These are phyloP conservation scores for Sanderia malayensis DNA, from an alignment of 30 jellyfish, hydroid and myxozoan genomes.

Conservation along the genomic window DNA sequence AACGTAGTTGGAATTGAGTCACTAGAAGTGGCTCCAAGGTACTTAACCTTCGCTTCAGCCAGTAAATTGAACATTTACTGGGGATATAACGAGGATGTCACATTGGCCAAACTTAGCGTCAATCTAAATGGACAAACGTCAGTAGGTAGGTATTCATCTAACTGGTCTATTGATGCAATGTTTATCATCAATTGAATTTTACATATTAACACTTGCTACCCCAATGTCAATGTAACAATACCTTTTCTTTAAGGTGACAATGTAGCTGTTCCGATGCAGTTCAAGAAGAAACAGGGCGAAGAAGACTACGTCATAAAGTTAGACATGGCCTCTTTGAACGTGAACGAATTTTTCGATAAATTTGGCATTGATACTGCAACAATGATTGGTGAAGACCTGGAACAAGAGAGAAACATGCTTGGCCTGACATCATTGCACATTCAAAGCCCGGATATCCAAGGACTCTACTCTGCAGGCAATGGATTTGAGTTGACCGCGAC, in stretches of 20 bases:
- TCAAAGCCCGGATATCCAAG: constrained; percentile 17
- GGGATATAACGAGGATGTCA: constrained; percentile 1
- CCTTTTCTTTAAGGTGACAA: constrained; percentile 14
- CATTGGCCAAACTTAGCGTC: constrained; percentile 13
- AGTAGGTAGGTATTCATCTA: too few species aligned
- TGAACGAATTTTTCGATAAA: constrained; percentile 3
- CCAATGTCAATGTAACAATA: too few species aligned
- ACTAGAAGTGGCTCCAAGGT: constrained; percentile 26
- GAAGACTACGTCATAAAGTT: constrained; percentile 10
- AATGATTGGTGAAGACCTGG: constrained; percentile 7
- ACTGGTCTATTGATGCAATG: background rate
- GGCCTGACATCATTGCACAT: constrained; percentile 11
- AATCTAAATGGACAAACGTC: constrained; percentile 33
- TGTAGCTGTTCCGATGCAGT: constrained; percentile 5
- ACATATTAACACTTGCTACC: background rate
- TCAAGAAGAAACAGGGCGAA: constrained; percentile 8
- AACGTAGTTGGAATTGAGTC: constrained; percentile 21
- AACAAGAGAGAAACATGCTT: constrained; percentile 8
- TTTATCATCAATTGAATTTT: background rate
- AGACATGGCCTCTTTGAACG: constrained; percentile 1
- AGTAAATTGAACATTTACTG: constrained; percentile 8
- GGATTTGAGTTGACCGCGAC: constrained; percentile 46
- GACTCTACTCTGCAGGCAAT: constrained; percentile 38
- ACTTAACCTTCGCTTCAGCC: constrained; percentile 25
- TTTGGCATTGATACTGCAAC: constrained; percentile 9